Evolutionary conservation across 2,113 vertebrate species (phyloP), one percentile per base, ranked within the genome.

Genomic region (Sturnus vulgaris): DNA sequence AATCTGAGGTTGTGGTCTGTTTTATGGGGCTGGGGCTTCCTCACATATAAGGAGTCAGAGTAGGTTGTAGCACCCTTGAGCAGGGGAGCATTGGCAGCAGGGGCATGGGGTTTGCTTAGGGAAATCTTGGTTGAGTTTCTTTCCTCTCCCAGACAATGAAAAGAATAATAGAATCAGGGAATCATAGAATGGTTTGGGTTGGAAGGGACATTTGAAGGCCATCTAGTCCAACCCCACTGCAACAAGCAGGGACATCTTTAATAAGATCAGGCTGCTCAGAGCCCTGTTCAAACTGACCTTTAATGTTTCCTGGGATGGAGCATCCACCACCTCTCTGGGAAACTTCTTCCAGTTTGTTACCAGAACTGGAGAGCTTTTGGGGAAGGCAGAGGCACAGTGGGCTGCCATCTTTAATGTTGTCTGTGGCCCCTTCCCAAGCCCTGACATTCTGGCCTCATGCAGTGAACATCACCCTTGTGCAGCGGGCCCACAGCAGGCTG

Each of bases 21-120:
- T 57, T 31, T 30, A 77, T 49, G 5, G 35, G 18, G 6, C 40
- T 85, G 46, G 20, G 39, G 10, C 5, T 93, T 13, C 31, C 30
- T 81, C 19, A 37, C 35, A 25, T 0, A 0, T 40, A 50, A 37
- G 7, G 44, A 65, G 6, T 61, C 39, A 70, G 30, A 85, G 12
- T 21, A 71, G 8, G 30, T 24, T 64, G 13, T 22, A 49, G 44
- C 24, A 40, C 65, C 24, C 37, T 61, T 90, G 15, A 46, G 37
- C 33, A 57, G 30, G 7, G 17, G 39, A 84, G 11, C 5, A 47
- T 19, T 18, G 24, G 24, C 50, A 79, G 20, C 0, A 0, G 15
- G 17, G 46, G 13, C 28, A 46, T 14, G 22, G 44, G 10, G 2
- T 44, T 81, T 72, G 14, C 37, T 53, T 55, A 80, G 25, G 22